These are phyloP conservation scores for Limulus polyphemus DNA, from an alignment of 2,888 invertebrate species.

Conservation along the genomic window DNA sequence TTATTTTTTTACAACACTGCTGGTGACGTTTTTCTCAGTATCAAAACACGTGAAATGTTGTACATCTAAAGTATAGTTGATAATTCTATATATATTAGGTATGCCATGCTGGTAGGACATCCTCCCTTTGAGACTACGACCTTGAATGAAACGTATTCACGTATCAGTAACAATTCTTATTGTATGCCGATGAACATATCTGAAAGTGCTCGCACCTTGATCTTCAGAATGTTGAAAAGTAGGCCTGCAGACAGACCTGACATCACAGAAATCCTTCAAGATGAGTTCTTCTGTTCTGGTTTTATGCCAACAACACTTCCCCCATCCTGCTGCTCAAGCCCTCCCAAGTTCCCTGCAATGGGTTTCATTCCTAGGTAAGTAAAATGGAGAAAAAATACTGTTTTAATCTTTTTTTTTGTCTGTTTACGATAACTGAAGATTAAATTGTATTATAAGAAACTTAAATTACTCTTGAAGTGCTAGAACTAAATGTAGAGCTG, in stretches of 20 bases:
- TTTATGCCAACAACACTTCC: conserved; percentile 41
- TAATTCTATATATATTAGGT: conserved; percentile 25
- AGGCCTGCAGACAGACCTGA: conserved; percentile 70
- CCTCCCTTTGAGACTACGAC: conserved; percentile 50
- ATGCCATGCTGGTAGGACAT: conserved; percentile 46
- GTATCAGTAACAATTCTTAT: conserved; percentile 42
- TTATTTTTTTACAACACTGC: no score
- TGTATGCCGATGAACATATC: conserved; percentile 37
- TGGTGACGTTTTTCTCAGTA: no score
- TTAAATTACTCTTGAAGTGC: no score
- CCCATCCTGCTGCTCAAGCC: conserved; percentile 41
- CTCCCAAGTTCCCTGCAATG: conserved; percentile 37
- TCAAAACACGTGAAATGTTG: no score
- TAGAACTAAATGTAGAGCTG: no score
- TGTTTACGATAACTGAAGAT: no score
- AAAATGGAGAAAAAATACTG: no score
- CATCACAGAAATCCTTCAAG: conserved; percentile 56
- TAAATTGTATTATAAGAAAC: no score
- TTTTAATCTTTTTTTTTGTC: no score
- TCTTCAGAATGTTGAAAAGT: conserved; percentile 66
- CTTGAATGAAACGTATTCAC: conserved; percentile 45
- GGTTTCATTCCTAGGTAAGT: no score
- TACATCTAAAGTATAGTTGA: no score
- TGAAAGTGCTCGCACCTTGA: conserved; percentile 46
- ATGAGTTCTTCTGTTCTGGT: conserved; percentile 49